Percentiles rank a stretch among this genome's conserved stretches.
These are phyloP conservation scores for Oxystoma pomonae DNA, from an alignment of 2,888 invertebrate genomes.

Conservation along the genomic window DNA sequence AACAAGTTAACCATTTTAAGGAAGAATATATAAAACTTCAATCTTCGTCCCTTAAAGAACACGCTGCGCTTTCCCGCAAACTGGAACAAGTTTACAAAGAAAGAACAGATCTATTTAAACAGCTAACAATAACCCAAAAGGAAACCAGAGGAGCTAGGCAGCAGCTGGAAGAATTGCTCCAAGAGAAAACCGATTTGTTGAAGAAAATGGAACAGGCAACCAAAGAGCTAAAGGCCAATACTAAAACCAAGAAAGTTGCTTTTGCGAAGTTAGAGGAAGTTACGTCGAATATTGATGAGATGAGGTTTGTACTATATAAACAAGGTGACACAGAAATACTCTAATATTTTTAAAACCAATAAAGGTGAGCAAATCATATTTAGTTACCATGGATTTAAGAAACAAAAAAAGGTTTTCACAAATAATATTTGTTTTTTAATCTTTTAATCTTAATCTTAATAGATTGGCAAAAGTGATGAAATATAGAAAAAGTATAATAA, in stretches of 20 bases:
- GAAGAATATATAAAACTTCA: slow-evolving; percentile 38
- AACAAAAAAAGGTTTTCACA: too few relatives aligned
- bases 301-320: too few relatives aligned
- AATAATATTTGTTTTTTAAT: too few relatives aligned
- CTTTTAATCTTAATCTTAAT: too few relatives aligned
- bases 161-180: slow-evolving; percentile 40
- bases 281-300: slow-evolving; percentile 10
- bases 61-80: slow-evolving; percentile 35
- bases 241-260: slow-evolving; percentile 39
- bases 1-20: slow-evolving; percentile 32
- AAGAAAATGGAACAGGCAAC: slow-evolving; percentile 40
- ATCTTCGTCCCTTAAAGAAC: slow-evolving; percentile 37
- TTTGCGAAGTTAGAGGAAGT: slow-evolving; percentile 40
- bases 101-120: slow-evolving; percentile 37
- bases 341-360: too few relatives aligned
- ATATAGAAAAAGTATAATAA: too few relatives aligned
- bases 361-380: too few relatives aligned
- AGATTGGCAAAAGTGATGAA: too few relatives aligned
- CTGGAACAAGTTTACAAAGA: slow-evolving; percentile 36
- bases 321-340: too few relatives aligned
- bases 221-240: slow-evolving; percentile 40
- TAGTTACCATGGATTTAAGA: too few relatives aligned
- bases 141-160: slow-evolving; percentile 40
- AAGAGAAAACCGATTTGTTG: slow-evolving; percentile 36
- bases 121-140: slow-evolving; percentile 33